A percentile compares a stretch with the other conserved stretches of the same genome.
These are phyloP conservation scores for Drosophila aff. DNA, from an alignment of 1,140 invertebrate species.

Conservation along the genomic window DNA sequence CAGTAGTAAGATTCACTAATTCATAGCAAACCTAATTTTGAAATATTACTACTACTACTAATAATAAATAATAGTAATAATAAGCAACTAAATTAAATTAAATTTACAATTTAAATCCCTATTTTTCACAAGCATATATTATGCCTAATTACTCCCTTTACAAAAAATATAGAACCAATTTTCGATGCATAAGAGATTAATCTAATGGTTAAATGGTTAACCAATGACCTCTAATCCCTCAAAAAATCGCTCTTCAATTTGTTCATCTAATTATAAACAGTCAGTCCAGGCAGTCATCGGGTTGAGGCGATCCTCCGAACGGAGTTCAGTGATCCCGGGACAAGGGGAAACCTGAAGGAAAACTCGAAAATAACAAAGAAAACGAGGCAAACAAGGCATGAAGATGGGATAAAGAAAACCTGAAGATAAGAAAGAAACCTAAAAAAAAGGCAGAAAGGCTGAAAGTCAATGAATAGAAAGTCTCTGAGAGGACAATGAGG, in stretches of 20 bases:
- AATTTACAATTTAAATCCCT: neutral
- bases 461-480: constrained; percentile 34
- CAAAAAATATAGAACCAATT: neutral
- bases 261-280: constrained; percentile 35
- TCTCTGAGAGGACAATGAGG: constrained; percentile 12
- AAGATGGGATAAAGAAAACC: constrained; percentile 36
- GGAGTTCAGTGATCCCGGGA: constrained; percentile 36
- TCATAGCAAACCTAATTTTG: too few species aligned
- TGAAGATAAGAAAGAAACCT: constrained; percentile 8
- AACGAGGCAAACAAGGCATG: constrained; percentile 35
- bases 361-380: constrained; percentile 24
- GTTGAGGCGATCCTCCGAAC: constrained; percentile 13
- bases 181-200: neutral
- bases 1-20: too few species aligned
- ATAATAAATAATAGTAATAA: too few species aligned
- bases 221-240: neutral
- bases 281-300: constrained; percentile 5
- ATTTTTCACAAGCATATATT: too few species aligned
- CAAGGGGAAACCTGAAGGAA: constrained; percentile 14
- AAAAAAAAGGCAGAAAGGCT: constrained; percentile 20
- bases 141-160: too few species aligned
- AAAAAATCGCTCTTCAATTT: constrained; percentile 20
- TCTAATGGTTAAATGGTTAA: constrained; percentile 2
- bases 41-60: too few species aligned
- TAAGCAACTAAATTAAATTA: neutral